These are phyloP conservation scores for Euphysa ruthae DNA, from an alignment of 30 jellyfish, hydroid and myxozoan species.

Conservation along the genomic window DNA sequence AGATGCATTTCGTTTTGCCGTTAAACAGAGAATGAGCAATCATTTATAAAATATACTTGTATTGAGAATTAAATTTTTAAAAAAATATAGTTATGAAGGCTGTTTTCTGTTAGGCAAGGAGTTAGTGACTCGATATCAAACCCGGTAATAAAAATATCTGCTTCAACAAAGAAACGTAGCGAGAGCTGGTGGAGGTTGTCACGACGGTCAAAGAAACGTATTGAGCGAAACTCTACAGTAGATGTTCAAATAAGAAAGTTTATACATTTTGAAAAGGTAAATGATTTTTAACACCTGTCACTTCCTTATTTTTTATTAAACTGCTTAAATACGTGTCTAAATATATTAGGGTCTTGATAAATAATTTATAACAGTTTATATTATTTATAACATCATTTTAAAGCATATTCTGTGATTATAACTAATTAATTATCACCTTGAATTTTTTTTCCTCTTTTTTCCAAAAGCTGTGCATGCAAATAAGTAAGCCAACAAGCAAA, in stretches of 20 bases:
- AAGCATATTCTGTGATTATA: neutral
- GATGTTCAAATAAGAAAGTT: conserved; percentile 56
- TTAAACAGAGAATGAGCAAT: no score
- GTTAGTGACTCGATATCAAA: conserved; percentile 10
- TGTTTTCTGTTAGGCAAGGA: no score
- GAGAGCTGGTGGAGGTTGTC: conserved; percentile 46
- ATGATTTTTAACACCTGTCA: neutral
- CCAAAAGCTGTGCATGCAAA: no score
- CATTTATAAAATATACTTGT: no score
- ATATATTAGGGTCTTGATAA: no score
- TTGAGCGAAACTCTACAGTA: conserved; percentile 28
- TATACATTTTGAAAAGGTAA: conserved; percentile 69
- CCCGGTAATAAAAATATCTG: conserved; percentile 12
- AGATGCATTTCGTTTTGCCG: no score
- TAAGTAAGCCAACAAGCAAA: no score
- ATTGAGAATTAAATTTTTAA: no score
- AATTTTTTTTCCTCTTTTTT: neutral
- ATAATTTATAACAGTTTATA: neutral
- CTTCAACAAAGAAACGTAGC: conserved; percentile 25
- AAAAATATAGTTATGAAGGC: no score
- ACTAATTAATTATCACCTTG: neutral
- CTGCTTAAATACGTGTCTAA: no score
- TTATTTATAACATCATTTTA: neutral
- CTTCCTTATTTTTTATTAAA: no score
- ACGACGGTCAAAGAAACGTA: conserved; percentile 15